phyloP scores from a whole-genome alignment of 1,140 invertebrate genomes.

The Meteorus sp. region DNA sequence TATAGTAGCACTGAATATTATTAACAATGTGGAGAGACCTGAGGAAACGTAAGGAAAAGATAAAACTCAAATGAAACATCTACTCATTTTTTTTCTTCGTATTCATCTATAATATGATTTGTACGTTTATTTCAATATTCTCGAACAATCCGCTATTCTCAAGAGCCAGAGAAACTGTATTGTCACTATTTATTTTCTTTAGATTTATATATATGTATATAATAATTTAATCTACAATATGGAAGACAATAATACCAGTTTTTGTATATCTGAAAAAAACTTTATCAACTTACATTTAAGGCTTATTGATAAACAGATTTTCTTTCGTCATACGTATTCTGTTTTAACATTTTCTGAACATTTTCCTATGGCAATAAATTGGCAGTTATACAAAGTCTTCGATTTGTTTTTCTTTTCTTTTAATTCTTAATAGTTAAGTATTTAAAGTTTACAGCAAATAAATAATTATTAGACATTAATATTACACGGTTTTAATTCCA shows the following conservation, averaged over 20 bases:
- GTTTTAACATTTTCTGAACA: constrained; percentile 5
- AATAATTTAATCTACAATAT: constrained; percentile 2
- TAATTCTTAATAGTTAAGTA: constrained; percentile 24
- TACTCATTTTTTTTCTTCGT: no score
- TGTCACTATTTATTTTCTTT: no score
- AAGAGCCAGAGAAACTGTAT: no score
- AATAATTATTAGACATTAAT: constrained; percentile 51
- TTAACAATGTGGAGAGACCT: no score
- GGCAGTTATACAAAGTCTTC: constrained; percentile 30
- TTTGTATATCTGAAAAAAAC: constrained; percentile 24
- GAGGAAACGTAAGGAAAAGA: no score
- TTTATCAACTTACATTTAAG: constrained; percentile 8
- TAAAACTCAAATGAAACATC: no score
- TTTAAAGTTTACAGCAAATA: constrained; percentile 30
- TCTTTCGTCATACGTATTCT: not conserved
- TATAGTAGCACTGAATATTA: no score
- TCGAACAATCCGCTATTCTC: no score
- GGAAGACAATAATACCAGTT: constrained; percentile 25
- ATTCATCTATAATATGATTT: no score
- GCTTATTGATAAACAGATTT: not conserved
- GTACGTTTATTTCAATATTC: no score
- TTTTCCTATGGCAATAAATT: constrained; percentile 45
- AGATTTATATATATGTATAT: no score
- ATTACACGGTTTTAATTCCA: constrained; percentile 71
- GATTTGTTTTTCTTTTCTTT: no score